Evolutionary conservation across 2,113 vertebrate genomes (phyloP).

Genomic region (Camarhynchus parvulus): DNA sequence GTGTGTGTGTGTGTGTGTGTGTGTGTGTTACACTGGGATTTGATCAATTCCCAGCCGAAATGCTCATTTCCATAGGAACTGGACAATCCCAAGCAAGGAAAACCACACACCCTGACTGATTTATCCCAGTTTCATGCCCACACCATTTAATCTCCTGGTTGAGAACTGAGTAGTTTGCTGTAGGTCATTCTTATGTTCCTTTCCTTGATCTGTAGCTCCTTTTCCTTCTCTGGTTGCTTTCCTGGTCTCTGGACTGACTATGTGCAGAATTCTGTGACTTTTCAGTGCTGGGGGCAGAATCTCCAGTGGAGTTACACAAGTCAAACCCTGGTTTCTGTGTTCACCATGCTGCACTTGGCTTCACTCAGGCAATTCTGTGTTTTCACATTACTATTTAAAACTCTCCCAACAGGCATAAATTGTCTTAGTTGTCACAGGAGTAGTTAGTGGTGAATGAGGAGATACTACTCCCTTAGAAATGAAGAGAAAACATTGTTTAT

Average conservation of each 20-base stretch:
- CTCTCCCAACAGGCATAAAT: neutral
- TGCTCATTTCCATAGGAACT: neutral
- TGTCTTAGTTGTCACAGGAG: neutral
- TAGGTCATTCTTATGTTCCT: neutral
- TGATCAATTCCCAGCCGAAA: neutral
- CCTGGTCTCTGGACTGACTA: neutral
- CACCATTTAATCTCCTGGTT: neutral
- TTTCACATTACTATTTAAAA: neutral
- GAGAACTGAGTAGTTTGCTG: neutral
- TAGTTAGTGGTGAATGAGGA: conserved; percentile 9
- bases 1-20: neutral
- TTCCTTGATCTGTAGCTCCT: neutral
- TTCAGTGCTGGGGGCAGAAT: neutral
- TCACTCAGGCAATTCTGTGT: neutral
- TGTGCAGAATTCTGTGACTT: neutral
- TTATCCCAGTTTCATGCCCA: neutral
- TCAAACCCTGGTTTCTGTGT: neutral
- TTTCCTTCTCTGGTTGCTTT: neutral
- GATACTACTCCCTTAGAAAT: neutral
- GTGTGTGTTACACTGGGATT: neutral
- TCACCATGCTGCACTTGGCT: neutral
- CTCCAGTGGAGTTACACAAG: neutral
- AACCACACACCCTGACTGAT: neutral
- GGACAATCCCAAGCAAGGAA: neutral
- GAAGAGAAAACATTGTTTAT: neutral